phyloP scores from a whole-genome alignment of 2,888 invertebrate genomes.

The Acrobasis repandana region DNA sequence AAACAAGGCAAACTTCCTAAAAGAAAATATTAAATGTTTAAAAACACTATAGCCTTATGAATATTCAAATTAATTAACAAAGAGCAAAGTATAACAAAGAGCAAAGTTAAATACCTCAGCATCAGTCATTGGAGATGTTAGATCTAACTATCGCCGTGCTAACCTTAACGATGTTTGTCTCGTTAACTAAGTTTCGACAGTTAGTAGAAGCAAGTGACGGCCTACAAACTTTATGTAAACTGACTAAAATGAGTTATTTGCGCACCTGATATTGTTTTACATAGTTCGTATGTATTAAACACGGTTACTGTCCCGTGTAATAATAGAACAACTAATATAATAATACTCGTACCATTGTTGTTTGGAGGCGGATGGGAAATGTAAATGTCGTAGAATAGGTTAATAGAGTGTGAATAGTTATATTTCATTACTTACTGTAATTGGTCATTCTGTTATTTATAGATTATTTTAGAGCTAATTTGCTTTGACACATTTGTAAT shows the following conservation, averaged over 20 bases:
- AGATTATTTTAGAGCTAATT: too few relatives aligned
- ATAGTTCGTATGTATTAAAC: slow-evolving; percentile 20
- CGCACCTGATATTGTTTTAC: slow-evolving; percentile 38
- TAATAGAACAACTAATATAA: background rate
- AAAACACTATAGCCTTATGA: background rate
- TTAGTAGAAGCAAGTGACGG: slow-evolving; percentile 48
- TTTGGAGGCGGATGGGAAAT: background rate
- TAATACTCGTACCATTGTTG: background rate
- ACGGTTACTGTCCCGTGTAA: background rate
- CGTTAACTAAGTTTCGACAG: slow-evolving; percentile 60
- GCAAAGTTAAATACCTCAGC: slow-evolving; percentile 22
- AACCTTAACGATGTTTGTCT: slow-evolving; percentile 59
- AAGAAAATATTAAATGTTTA: too few relatives aligned
- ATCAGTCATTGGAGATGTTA: slow-evolving; percentile 35
- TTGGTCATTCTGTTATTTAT: too few relatives aligned
- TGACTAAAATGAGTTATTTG: slow-evolving; percentile 44
- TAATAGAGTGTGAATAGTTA: background rate
- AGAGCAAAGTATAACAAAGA: background rate
- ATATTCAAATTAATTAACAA: background rate
- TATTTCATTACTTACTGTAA: background rate
- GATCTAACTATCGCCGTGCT: slow-evolving; percentile 41
- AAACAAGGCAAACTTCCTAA: too few relatives aligned
- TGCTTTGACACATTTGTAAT: too few relatives aligned
- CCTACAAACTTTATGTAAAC: slow-evolving; percentile 48
- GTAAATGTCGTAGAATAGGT: background rate